Evolutionary conservation across 2,797 vertebrate genomes (phyloP), one percentile per base, ranked within the genome.

Genomic region (Semaprochilodus insignis): DNA sequence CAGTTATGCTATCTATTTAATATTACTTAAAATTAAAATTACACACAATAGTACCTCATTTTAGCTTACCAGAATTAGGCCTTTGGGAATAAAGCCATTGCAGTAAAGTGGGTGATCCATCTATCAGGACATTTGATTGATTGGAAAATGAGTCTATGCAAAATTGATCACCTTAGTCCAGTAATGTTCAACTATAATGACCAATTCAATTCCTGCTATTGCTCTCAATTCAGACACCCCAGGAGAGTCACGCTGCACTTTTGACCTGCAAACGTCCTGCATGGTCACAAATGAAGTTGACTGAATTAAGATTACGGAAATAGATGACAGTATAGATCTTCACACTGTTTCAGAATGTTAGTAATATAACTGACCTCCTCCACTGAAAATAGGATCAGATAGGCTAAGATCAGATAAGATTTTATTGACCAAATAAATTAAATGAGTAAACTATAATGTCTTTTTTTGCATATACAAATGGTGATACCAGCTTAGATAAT

Each of bases 111-210:
- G 74, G 25, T 74, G 16, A 74, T 57, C 21, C 70, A 75, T 55
- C 66, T 71, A 55, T 72, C 57, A 72, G 55, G 31, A 57, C 17
- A 23, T 54, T 23, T 80, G 72, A 75, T 1, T 16, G 73, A 80
- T 59, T 80, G 63, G 19, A 66, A 80, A 70, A 74, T 52, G 63
- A 34, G 54, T 70, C 48, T 57, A 79, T 67, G 34, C 74, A 59
- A 83, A 31, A 82, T 69, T 77, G 67, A 75, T 84, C 14, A 83
- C 60, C 63, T 65, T 25, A 83, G 34, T 19, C 57, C 23, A 55
- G 65, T 11, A 66, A 74, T 16, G 17, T 44, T 82, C 36, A 34
- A 34, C 62, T 73, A 74, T 81, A 55, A 63, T 81, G 65, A 44
- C 19, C 52, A 75, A 52, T 81, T 77, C 59, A 71, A 81, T 82